Percentiles rank a stretch among this genome's conserved stretches.
Evolutionary conservation across 2,113 vertebrate genomes (phyloP).

Genomic region (Erythrolamprus reginae): DNA sequence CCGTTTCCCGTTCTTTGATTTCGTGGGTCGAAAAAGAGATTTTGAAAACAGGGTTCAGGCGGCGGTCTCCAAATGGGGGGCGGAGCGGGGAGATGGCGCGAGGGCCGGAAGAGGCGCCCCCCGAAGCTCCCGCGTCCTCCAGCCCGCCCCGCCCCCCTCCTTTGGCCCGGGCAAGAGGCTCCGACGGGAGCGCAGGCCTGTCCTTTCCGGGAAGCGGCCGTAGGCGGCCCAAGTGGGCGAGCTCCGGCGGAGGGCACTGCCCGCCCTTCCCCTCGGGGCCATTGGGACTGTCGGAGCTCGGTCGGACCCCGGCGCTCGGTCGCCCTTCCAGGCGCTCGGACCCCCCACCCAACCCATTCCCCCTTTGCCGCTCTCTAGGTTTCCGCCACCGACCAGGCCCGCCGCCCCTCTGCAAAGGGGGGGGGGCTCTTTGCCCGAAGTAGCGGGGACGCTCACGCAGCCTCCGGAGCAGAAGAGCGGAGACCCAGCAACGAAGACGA

Average conservation of each 20-base stretch:
- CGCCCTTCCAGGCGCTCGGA: not conserved
- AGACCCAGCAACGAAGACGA: too few relatives aligned
- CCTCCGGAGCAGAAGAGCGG: too few relatives aligned
- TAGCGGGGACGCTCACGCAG: too few relatives aligned
- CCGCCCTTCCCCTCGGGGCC: too few relatives aligned
- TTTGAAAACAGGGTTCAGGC: not conserved
- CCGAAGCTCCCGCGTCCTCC: not conserved
- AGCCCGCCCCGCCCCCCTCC: not conserved
- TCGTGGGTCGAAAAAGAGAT: not conserved
- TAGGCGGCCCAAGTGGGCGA: not conserved
- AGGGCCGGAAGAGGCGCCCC: not conserved
- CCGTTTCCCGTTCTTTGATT: not conserved
- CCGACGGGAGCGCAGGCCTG: not conserved
- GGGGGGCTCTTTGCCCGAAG: conserved; percentile 53
- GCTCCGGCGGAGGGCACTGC: not conserved
- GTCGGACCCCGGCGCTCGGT: not conserved
- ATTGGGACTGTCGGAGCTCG: not conserved
- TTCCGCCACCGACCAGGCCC: not conserved
- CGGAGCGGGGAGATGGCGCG: not conserved
- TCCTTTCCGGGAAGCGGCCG: not conserved
- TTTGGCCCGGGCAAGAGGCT: not conserved
- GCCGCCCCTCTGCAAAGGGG: conserved; percentile 61
- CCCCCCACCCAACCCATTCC: too few relatives aligned
- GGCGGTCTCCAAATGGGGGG: not conserved
- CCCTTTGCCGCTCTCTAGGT: too few relatives aligned